phyloP scores from a whole-genome alignment of 2,888 invertebrate species.

The Luperina nickerlii region DNA sequence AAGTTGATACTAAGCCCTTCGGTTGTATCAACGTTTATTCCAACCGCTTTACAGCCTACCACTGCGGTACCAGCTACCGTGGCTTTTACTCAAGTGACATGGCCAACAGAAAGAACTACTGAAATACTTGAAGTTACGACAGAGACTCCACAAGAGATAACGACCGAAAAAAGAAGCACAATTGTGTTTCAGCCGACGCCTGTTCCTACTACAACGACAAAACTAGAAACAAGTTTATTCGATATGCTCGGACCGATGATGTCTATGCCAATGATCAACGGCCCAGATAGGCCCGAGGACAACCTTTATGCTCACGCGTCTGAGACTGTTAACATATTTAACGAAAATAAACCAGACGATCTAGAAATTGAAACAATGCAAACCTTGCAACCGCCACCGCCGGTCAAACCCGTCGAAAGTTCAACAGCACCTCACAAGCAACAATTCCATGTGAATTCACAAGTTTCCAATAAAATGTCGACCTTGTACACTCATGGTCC shows the following conservation, averaged over 20 bases:
- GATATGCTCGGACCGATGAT: constrained; percentile 87
- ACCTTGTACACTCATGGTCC: constrained; percentile 81
- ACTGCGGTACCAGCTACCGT: constrained; percentile 61
- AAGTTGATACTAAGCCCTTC: constrained; percentile 74
- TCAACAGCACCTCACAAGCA: constrained; percentile 70
- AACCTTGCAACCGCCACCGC: constrained; percentile 91
- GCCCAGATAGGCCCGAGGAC: constrained; percentile 84
- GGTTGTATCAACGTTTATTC: constrained; percentile 77
- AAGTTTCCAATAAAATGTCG: constrained; percentile 73
- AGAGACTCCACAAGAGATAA: constrained; percentile 74
- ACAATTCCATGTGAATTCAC: constrained; percentile 75
- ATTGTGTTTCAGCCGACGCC: constrained; percentile 70
- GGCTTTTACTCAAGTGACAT: constrained; percentile 66
- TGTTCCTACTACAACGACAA: constrained; percentile 65
- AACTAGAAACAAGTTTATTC: constrained; percentile 75
- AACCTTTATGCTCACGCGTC: constrained; percentile 86
- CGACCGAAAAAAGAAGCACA: constrained; percentile 72
- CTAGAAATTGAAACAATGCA: constrained; percentile 89
- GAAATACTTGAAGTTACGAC: constrained; percentile 70
- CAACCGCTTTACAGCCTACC: constrained; percentile 79
- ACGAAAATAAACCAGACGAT: constrained; percentile 77
- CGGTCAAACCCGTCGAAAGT: constrained; percentile 73
- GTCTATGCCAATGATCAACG: constrained; percentile 85
- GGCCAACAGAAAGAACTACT: constrained; percentile 73
- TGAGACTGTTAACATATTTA: constrained; percentile 83